Evolutionary conservation across 1,140 invertebrate species (phyloP).

Genomic region (Rhopalosiphum padi): DNA sequence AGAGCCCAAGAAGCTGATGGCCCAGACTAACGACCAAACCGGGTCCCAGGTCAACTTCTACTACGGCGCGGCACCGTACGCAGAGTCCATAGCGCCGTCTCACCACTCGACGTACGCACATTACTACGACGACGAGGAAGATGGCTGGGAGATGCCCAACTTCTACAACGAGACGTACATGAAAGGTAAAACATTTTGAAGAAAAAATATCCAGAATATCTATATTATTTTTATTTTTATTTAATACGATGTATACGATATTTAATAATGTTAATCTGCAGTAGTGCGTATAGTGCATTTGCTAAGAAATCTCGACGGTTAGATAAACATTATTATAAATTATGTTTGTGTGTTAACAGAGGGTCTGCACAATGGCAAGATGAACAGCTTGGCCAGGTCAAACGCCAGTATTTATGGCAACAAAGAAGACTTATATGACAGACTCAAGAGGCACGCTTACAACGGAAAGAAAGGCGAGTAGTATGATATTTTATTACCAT

Average conservation of each 20-base stretch:
- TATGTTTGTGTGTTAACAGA: conserved; percentile 65
- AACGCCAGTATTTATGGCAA: conserved; percentile 94
- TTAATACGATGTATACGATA: neutral
- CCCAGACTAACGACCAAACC: conserved; percentile 84
- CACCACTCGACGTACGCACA: conserved; percentile 95
- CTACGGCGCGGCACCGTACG: conserved; percentile 91
- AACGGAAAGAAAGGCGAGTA: conserved; percentile 90
- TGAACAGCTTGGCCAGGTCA: conserved; percentile 88
- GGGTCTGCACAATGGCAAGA: conserved; percentile 81
- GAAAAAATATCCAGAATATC: neutral
- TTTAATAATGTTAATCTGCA: too few species aligned
- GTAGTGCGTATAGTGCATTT: neutral
- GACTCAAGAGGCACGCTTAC: conserved; percentile 93
- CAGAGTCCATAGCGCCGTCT: conserved; percentile 92
- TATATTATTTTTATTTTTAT: neutral
- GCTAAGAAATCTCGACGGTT: neutral
- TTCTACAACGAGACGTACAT: conserved; percentile 97
- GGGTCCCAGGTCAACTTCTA: conserved; percentile 96
- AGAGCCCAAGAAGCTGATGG: conserved; percentile 86
- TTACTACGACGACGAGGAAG: conserved; percentile 94
- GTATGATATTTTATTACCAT: neutral
- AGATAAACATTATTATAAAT: neutral
- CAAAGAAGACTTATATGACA: conserved; percentile 94
- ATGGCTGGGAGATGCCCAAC: conserved; percentile 97
- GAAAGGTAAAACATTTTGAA: conserved; percentile 71